Percentiles rank a stretch among this genome's conserved stretches.
These are phyloP conservation scores for Tetheella fluctuosa DNA, from an alignment of 2,888 invertebrate species.

Conservation along the genomic window DNA sequence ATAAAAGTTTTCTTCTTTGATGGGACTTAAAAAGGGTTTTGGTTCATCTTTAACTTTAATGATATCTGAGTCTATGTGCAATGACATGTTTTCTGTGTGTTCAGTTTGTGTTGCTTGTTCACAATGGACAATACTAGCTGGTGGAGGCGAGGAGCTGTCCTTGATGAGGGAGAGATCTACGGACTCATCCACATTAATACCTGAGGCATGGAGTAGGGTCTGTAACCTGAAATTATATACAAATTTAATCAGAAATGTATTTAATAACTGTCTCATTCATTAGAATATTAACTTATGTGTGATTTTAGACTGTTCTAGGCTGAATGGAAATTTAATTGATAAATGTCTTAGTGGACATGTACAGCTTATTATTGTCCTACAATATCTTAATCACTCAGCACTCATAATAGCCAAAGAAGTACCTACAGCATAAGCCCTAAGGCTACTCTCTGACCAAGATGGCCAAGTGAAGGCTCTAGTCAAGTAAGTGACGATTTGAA, in stretches of 20 bases:
- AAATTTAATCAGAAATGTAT: background rate
- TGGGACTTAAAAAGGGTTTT: slow-evolving; percentile 30
- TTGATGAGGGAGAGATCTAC: slow-evolving; percentile 60
- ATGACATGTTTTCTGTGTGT: background rate
- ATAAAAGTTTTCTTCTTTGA: slow-evolving; percentile 57
- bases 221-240: slow-evolving; percentile 55
- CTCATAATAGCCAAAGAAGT: background rate
- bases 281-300: background rate
- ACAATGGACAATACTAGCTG: slow-evolving; percentile 17
- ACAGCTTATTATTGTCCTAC: too few species aligned
- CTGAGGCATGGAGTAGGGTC: slow-evolving; percentile 39
- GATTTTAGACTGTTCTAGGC: background rate
- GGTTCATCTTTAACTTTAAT: slow-evolving; percentile 59
- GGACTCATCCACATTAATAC: slow-evolving; percentile 36
- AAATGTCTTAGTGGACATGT: too few species aligned
- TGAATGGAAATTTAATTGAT: background rate
- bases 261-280: background rate
- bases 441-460: background rate
- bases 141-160: slow-evolving; percentile 38
- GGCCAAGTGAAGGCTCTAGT: background rate
- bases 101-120: slow-evolving; percentile 67
- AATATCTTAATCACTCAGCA: background rate
- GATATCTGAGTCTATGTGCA: background rate
- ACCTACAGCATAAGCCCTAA: background rate
- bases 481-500: background rate